Evolutionary conservation across 2,888 invertebrate species (phyloP).

Genomic region (Orchestes rusci): DNA sequence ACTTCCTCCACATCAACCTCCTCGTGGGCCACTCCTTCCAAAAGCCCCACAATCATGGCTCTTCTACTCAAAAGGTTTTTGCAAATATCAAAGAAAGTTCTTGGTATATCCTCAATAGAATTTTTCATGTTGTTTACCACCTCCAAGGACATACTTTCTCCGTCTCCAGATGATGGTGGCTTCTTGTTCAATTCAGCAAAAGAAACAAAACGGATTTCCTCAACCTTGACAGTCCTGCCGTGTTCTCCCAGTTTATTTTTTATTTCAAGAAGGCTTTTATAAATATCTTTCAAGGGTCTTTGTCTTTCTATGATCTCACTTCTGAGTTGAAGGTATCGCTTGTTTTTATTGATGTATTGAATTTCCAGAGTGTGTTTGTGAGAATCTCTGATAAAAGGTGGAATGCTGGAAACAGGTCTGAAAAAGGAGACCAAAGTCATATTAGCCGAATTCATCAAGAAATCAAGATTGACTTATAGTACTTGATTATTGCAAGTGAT

Average conservation of each 20-base stretch:
- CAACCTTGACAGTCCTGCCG: slow-evolving; percentile 37
- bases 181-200: slow-evolving; percentile 14
- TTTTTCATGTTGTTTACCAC: slow-evolving; percentile 32
- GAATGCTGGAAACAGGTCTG: too few relatives aligned
- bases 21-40: slow-evolving; percentile 33
- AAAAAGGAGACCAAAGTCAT: too few relatives aligned
- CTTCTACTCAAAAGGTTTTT: slow-evolving; percentile 35
- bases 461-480: too few relatives aligned
- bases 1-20: slow-evolving; percentile 31
- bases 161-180: slow-evolving; percentile 8
- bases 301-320: slow-evolving; percentile 39
- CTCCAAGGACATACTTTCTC: slow-evolving; percentile 20
- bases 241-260: slow-evolving; percentile 38
- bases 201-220: slow-evolving; percentile 33
- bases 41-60: slow-evolving; percentile 33
- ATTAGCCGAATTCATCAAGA: too few relatives aligned
- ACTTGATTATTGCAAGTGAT: too few relatives aligned
- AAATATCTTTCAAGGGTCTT: slow-evolving; percentile 34
- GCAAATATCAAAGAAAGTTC: slow-evolving; percentile 35
- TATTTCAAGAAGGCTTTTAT: slow-evolving; percentile 22
- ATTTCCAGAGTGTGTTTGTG: slow-evolving; percentile 37
- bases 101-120: slow-evolving; percentile 37
- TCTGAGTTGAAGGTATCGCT: slow-evolving; percentile 33
- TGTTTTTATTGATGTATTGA: slow-evolving; percentile 40
- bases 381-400: too few relatives aligned